Evolutionary conservation across 2,888 invertebrate genomes (phyloP).

Genomic region (Hermaeophaga mercurialis): DNA sequence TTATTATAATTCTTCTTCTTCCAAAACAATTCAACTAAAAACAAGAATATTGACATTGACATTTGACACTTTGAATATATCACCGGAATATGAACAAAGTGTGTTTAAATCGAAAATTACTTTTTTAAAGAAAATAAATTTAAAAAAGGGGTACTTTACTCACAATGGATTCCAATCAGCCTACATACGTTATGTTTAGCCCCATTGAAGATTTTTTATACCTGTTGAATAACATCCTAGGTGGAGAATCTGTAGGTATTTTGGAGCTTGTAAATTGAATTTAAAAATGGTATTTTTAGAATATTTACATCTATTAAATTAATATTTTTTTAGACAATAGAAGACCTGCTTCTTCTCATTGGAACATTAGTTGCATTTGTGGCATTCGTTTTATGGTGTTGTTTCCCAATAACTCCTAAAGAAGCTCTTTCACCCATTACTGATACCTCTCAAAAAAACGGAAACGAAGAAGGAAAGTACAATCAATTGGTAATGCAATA

Average conservation of each 20-base stretch:
- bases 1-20: too few species aligned
- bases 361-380: slow-evolving; percentile 68
- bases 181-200: slow-evolving; percentile 33
- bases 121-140: too few species aligned
- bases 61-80: background rate
- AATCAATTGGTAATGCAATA: slow-evolving; percentile 47
- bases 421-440: slow-evolving; percentile 47
- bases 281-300: background rate
- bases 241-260: slow-evolving; percentile 65
- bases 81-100: background rate
- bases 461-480: slow-evolving; percentile 51
- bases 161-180: slow-evolving; percentile 11
- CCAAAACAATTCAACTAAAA: too few species aligned
- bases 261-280: background rate
- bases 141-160: too few species aligned
- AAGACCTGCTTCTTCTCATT: slow-evolving; percentile 66
- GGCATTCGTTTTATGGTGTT: slow-evolving; percentile 68
- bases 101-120: too few species aligned
- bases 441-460: slow-evolving; percentile 20
- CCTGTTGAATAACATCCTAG: slow-evolving; percentile 64
- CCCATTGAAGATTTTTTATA: slow-evolving; percentile 67
- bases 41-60: too few species aligned
- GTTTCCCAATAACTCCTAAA: slow-evolving; percentile 61
- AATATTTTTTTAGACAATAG: slow-evolving; percentile 64
- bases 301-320: too few species aligned